Evolutionary conservation across 2,113 vertebrate species (phyloP).

Genomic region (Peucedramus taeniatus): DNA sequence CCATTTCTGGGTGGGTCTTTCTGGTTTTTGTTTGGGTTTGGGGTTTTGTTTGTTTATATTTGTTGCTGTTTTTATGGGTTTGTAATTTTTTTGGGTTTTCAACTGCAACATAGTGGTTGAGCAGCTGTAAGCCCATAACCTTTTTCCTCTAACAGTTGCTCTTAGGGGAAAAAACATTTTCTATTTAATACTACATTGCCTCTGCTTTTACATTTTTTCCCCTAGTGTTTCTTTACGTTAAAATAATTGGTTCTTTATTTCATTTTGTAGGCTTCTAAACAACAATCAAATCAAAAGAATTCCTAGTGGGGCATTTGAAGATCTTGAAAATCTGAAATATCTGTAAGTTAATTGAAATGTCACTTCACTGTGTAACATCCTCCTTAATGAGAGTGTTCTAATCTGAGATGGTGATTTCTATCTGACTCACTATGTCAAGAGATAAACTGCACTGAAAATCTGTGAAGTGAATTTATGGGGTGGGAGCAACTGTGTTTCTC

Average conservation of each 20-base stretch:
- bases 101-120: not conserved
- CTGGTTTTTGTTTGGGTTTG: not conserved
- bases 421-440: not conserved
- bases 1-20: not conserved
- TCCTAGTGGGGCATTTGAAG: conserved; percentile 89
- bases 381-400: not conserved
- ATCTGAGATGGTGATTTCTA: not conserved
- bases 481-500: not conserved
- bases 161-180: not conserved
- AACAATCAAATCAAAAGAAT: conserved; percentile 96
- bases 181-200: not conserved
- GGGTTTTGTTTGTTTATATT: not conserved
- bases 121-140: not conserved
- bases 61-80: not conserved
- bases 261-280: conserved; percentile 86
- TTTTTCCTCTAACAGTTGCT: not conserved
- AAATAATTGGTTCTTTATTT: not conserved
- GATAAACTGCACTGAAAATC: not conserved
- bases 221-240: not conserved
- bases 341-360: conserved; percentile 83
- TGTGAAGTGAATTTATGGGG: not conserved
- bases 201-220: not conserved
- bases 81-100: not conserved
- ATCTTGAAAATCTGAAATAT: conserved; percentile 97
- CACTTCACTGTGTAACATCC: not conserved